Conservation (phyloP, 2,113 vertebrate genomes). For the Chaenogobius annularis region DNA sequence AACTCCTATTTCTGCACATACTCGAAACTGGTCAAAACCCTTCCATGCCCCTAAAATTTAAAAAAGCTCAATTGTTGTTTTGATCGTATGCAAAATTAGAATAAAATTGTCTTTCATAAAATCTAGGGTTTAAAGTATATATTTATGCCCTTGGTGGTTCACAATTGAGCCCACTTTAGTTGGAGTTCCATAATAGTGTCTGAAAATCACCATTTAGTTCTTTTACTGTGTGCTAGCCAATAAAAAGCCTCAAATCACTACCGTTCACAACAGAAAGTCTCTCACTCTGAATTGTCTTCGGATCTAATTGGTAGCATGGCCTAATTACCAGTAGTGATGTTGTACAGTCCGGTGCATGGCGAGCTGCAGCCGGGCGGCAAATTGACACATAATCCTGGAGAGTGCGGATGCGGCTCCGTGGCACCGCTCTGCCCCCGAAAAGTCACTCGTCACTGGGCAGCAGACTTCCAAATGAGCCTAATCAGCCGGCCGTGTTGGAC, state of each 20-base stretch:
- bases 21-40: no score
- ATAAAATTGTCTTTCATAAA: no score
- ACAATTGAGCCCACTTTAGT: no score
- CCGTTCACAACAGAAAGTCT: conserved; percentile 49
- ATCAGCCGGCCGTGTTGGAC: conserved; percentile 68
- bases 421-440: conserved; percentile 51
- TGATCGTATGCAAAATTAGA: no score
- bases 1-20: no score
- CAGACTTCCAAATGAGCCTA: conserved; percentile 72
- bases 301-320: conserved; percentile 74
- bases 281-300: conserved; percentile 50
- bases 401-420: conserved; percentile 65
- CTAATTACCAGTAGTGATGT: conserved; percentile 77
- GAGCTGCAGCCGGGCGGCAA: conserved; percentile 74
- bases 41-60: no score
- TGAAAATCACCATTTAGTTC: neutral
- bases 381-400: conserved; percentile 77
- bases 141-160: neutral
- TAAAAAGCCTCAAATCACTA: no score
- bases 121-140: no score
- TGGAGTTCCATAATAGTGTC: neutral
- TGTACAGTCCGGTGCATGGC: conserved; percentile 53
- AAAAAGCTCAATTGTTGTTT: no score
- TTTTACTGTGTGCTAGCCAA: no score
- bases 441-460: conserved; percentile 56